Conservation (phyloP, 1,140 invertebrate species). For the Asobara japonica region DNA sequence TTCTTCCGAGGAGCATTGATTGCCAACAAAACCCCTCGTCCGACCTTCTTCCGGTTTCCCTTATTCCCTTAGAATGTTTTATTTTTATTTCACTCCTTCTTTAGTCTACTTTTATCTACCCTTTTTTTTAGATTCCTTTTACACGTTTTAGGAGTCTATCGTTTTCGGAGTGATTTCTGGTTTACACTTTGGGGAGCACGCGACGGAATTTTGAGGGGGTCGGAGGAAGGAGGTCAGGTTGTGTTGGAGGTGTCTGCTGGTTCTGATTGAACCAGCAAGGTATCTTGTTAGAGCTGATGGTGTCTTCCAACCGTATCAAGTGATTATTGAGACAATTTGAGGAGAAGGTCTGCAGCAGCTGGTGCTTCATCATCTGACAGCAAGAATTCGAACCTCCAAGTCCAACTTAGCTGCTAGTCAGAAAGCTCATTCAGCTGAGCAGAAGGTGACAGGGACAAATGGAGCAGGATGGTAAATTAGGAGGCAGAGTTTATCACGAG, state of each 20-base stretch:
- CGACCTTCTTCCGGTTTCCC: conserved; percentile 24
- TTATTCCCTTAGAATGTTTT: conserved; percentile 17
- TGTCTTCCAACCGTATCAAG: too few species aligned
- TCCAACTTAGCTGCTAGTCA: neutral
- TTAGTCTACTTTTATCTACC: conserved; percentile 1
- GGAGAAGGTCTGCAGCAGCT: too few species aligned
- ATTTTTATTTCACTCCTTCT: conserved; percentile 7
- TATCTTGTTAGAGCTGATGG: too few species aligned
- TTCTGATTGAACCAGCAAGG: too few species aligned
- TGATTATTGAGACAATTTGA: too few species aligned
- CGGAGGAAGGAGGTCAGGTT: neutral
- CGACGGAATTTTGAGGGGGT: conserved; percentile 28
- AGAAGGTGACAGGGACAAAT: neutral
- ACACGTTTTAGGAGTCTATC: conserved; percentile 3
- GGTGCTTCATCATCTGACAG: neutral
- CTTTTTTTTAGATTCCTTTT: conserved; percentile 21
- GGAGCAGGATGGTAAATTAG: neutral
- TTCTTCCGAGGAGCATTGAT: conserved; percentile 62
- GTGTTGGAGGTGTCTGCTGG: too few species aligned
- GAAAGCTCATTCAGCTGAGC: neutral
- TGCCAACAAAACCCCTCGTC: conserved; percentile 58
- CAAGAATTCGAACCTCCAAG: neutral
- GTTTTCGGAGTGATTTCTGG: conserved; percentile 16
- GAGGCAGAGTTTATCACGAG: conserved; percentile 51
- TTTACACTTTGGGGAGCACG: conserved; percentile 18